Evolutionary conservation across 2,113 vertebrate genomes (phyloP), one percentile per base, ranked within the genome.

Genomic region (Pterocles gutturalis): DNA sequence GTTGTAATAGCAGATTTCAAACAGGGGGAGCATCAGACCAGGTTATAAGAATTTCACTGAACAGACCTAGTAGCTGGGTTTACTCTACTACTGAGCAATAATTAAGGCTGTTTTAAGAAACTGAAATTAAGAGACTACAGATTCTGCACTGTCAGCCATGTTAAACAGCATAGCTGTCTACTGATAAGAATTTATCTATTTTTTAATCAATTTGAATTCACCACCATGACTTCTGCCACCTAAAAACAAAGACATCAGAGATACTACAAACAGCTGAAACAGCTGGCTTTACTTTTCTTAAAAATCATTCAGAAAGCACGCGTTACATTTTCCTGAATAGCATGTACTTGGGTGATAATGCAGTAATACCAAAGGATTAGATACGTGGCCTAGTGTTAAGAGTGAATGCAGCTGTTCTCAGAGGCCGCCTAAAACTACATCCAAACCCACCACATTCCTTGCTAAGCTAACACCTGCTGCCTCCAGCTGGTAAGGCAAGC

Each of bases 311-410:
- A 87, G 57, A 93, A 93, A 41, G 7, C 61, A 72, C 8, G 55
- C 71, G 57, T 67, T 84, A 65, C 25, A 29, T 81, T 81, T 80
- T 86, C 28, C 46, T 38, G 28, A 73, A 61, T 29, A 83, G 62
- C 67, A 72, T 3, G 18, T 19, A 55, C 75, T 85, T 57, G 72
- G 41, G 90, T 46, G 83, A 94, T 87, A 95, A 96, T 78, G 77
- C 53, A 95, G 38, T 38, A 93, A 95, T 65, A 83, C 66, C 62
- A 57, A 65, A 75, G 69, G 80, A 96, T 92, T 96, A 93, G 69
- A 36, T 57, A 57, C 1, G 1, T 21, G 57, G 73, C 64, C 72
- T 33, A 61, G 61, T 61, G 80, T 87, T 77, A 96, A 13, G 41
- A 95, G 57, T 24, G 61, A 91, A 92, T 12, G 77, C 96, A 92